Evolutionary conservation across 2,888 invertebrate species (phyloP).

Genomic region (Andrena haemorrhoa): DNA sequence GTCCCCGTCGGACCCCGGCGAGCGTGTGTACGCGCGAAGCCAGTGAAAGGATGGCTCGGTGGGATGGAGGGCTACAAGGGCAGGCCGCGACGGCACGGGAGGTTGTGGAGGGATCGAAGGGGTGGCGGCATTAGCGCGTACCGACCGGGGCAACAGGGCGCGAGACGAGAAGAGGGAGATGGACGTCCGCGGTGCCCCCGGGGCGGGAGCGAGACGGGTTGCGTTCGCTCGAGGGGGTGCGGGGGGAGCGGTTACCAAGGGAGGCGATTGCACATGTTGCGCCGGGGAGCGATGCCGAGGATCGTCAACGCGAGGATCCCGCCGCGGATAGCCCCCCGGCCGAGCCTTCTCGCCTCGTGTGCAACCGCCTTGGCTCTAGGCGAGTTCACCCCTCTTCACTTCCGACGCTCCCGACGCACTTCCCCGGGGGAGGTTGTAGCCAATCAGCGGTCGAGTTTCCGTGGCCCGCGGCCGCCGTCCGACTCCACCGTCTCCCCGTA

Average conservation of each 20-base stretch:
- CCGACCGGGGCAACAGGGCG: slow-evolving; percentile 44
- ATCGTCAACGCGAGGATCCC: background rate
- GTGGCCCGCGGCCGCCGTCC: slow-evolving; percentile 63
- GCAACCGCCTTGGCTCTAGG: slow-evolving; percentile 50
- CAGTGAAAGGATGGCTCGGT: slow-evolving; percentile 47
- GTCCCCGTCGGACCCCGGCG: slow-evolving; percentile 2
- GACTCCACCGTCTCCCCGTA: slow-evolving; percentile 65
- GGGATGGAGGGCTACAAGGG: slow-evolving; percentile 58
- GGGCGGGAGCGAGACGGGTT: slow-evolving; percentile 33
- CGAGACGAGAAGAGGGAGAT: slow-evolving; percentile 47
- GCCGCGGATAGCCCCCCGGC: background rate
- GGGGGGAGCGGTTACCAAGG: slow-evolving; percentile 13
- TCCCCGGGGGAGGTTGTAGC: slow-evolving; percentile 73
- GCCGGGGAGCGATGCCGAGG: background rate
- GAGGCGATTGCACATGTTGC: slow-evolving; percentile 58
- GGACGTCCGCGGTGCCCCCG: slow-evolving; percentile 55
- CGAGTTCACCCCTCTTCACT: slow-evolving; percentile 73
- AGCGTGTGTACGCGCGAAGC: slow-evolving; percentile 31
- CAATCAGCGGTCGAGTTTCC: slow-evolving; percentile 70
- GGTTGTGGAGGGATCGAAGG: slow-evolving; percentile 70
- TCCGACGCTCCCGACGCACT: slow-evolving; percentile 69
- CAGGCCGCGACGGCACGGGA: slow-evolving; percentile 56
- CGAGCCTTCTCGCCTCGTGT: slow-evolving; percentile 64
- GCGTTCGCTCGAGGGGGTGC: slow-evolving; percentile 10
- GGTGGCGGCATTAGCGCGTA: slow-evolving; percentile 70